Evolutionary conservation across 2,888 invertebrate species (phyloP).

Genomic region (Chelonus formosanus): DNA sequence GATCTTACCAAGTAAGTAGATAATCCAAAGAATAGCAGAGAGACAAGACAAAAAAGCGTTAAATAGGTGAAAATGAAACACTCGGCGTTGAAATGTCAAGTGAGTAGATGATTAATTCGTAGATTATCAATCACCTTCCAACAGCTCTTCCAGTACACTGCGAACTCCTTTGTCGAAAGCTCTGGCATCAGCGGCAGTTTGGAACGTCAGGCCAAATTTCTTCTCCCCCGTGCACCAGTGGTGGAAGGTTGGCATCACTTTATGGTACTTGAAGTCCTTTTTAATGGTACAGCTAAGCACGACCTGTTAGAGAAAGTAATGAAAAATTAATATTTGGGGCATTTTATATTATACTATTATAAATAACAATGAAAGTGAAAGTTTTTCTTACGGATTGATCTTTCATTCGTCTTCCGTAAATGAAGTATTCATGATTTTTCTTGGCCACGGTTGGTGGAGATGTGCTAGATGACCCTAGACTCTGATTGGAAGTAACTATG

Average conservation of each 20-base stretch:
- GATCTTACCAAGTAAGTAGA: conserved; percentile 41
- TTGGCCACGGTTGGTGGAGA: conserved; percentile 67
- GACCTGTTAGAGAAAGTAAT: conserved; percentile 69
- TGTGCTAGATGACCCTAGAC: conserved; percentile 55
- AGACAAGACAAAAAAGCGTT: conserved; percentile 35
- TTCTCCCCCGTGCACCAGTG: conserved; percentile 97
- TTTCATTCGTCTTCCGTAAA: conserved; percentile 90
- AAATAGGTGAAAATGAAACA: conserved; percentile 21
- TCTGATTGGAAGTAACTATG: conserved; percentile 48
- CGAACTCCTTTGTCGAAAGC: conserved; percentile 93
- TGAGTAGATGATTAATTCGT: not conserved
- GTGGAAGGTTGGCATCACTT: conserved; percentile 98
- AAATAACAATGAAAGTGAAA: not conserved
- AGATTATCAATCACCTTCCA: conserved; percentile 75
- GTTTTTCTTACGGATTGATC: conserved; percentile 82
- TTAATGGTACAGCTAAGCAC: conserved; percentile 94
- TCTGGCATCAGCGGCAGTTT: conserved; percentile 92
- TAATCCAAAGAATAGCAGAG: conserved; percentile 38
- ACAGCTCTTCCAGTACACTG: conserved; percentile 86
- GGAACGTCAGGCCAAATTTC: conserved; percentile 94
- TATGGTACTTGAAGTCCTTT: conserved; percentile 95
- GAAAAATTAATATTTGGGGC: too few species aligned
- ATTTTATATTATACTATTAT: too few species aligned
- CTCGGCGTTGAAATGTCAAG: conserved; percentile 11
- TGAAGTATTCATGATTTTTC: conserved; percentile 87